These are phyloP conservation scores for Rhegmatorhina hoffmannsi DNA, from an alignment of 2,113 vertebrate genomes.

Conservation along the genomic window DNA sequence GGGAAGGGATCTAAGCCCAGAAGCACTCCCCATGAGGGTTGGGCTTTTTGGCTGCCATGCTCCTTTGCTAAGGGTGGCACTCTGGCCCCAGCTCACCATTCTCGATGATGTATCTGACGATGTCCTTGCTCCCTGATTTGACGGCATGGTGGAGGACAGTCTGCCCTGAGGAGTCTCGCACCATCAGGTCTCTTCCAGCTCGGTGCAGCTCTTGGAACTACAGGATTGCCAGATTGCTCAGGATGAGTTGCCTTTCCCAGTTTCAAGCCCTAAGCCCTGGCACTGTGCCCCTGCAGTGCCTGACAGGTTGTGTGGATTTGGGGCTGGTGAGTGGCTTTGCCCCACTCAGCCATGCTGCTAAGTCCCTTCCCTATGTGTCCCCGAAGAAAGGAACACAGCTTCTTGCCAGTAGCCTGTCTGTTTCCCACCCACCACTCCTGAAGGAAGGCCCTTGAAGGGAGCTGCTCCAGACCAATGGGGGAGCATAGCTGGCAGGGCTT, in stretches of 20 bases:
- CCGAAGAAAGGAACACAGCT: not conserved
- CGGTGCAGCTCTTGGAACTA: conserved; percentile 89
- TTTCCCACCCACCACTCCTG: not conserved
- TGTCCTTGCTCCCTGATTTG: conserved; percentile 87
- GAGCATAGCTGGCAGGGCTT: not conserved
- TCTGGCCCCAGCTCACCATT: conserved; percentile 76
- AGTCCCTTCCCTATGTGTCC: rapidly evolving
- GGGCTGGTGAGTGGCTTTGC: not conserved
- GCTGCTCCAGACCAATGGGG: not conserved
- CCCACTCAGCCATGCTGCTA: not conserved
- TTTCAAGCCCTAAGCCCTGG: not conserved
- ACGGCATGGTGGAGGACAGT: conserved; percentile 90
- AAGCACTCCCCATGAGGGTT: not conserved
- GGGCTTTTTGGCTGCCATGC: not conserved
- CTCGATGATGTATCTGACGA: conserved; percentile 90
- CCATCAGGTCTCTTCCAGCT: conserved; percentile 83
- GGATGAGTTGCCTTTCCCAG: not conserved
- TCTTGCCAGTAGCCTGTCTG: not conserved
- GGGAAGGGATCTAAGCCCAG: not conserved
- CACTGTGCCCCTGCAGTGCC: not conserved
- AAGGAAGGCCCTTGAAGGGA: not conserved
- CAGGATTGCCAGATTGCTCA: not conserved
- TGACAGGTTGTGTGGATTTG: not conserved
- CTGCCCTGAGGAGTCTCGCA: conserved; percentile 79
- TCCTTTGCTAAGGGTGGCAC: not conserved